Evolutionary conservation across 2,888 invertebrate genomes (phyloP), one percentile per base, ranked within the genome.

Genomic region (Mechanitis mazaeus): DNA sequence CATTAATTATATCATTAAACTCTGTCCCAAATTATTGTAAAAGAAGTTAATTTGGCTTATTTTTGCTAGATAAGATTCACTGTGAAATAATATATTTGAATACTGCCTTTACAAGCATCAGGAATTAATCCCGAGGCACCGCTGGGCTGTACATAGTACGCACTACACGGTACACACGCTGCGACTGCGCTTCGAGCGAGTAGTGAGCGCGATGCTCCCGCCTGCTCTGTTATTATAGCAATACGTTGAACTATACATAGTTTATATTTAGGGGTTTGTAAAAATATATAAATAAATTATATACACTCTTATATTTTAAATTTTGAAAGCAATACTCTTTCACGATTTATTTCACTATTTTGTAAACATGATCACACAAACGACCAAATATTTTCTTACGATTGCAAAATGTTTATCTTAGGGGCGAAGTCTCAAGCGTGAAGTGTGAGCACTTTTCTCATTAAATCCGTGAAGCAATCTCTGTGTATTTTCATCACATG

Each of bases 381-480:
- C 73, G 79, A 80, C 79, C 79, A 80, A 80, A 65, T 78, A 76
- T 74, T 77, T 76, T 73, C 72, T 73, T 75, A 75, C 71, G 58
- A 66, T 66, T 70, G 72, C 71, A 64, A 55, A 66, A 63, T 64
- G 63, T 69, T 64, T 65, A 63, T 56, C 47, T 61, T 31, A 54
- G 20, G 3, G 50, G 33, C 42, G 53, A 33, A 7, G 54, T 46
- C 50, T 33, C n/a, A 33, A 31, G 45, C 33, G 46, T 28, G 45
- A 59, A 53, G 45, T 46, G 28, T 45, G 54, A 55, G 46, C 55
- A 47, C 57, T 54, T 33, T 33, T 31, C 42, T 11, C 31, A 35
- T n/a, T 38, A 11, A 38, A 33, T 28, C 20, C 33, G 35, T 12
- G 12, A 55, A n/a, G 53, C 31, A 5, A 46, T 46, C 20, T 20